Base-by-base conservation (phyloP, 2,888 invertebrate species). In the Norana najaformis region DNA sequence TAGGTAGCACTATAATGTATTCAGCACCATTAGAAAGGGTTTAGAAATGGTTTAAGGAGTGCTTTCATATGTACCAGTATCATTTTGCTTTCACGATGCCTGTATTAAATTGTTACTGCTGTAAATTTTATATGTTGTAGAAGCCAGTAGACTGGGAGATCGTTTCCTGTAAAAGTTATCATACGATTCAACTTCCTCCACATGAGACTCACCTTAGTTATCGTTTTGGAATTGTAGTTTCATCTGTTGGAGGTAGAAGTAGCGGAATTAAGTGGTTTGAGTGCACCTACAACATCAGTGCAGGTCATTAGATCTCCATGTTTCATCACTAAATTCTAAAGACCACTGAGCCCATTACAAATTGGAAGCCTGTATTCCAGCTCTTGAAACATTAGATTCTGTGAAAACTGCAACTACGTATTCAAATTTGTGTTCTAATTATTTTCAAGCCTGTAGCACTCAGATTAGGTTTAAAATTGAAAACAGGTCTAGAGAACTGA, bases 171-270 rank as follows among this genome's bases (percentile, higher is more conserved):
- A n/a, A n/a, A 30, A 69, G 69, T 69, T 69, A 69, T n/a, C 1
- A 69, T 8, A 69, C n/a, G n/a, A n/a, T 69, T 69, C 69, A 69
- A 69, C 69, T 69, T 69, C 69, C 69, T n/a, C 11, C 69, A n/a
- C 30, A 69, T 69, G 69, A 69, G 69, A 69, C 69, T 69, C 69
- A 69, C n/a, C 69, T 69, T n/a, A 69, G n/a, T 69, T 69, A 69
- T 13, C 69, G 69, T n/a, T 69, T 69, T 69, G 69, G 69, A 69
- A 69, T 69, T 69, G 69, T 69, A 69, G 69, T 53, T 53, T 53
- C 53, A 53, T 30, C 23, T 53, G 53, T 69, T 69, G 69, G 69
- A 69, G 69, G 69, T 69, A 8, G 69, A n/a, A 69, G 69, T 69
- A 69, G 69, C n/a, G 69, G 69, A 30, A 69, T 69, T 69, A 5